These are phyloP conservation scores for Psophia crepitans DNA, from an alignment of 2,113 vertebrate species.

Conservation along the genomic window DNA sequence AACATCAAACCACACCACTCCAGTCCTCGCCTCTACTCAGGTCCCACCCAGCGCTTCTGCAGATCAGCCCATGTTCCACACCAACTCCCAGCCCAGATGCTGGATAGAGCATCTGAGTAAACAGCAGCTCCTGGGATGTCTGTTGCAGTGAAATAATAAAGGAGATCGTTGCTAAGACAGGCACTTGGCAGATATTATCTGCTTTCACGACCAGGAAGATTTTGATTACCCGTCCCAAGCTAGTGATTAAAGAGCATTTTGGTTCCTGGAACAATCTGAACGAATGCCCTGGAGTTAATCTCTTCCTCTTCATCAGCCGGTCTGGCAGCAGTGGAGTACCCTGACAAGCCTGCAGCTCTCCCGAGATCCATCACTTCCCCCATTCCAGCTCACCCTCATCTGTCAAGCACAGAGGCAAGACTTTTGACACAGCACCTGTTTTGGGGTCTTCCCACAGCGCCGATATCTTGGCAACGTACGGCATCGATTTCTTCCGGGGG, in stretches of 20 bases:
- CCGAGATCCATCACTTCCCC: accelerated
- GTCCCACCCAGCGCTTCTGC: not conserved
- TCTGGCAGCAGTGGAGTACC: not conserved
- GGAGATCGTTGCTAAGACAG: not conserved
- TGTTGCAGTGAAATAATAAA: not conserved
- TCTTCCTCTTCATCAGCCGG: not conserved
- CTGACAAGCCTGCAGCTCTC: not conserved
- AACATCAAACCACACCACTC: not conserved
- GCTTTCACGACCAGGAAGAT: not conserved
- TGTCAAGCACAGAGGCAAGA: accelerated
- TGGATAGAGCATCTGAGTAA: not conserved
- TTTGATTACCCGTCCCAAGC: not conserved
- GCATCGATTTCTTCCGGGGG: constrained; percentile 93
- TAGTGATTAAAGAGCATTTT: not conserved
- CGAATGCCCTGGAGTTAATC: not conserved
- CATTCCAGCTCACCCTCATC: not conserved
- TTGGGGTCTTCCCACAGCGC: constrained; percentile 96
- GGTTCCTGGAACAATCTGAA: not conserved
- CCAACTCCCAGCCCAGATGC: not conserved
- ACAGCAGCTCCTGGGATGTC: not conserved
- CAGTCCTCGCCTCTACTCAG: not conserved
- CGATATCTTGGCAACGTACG: constrained; percentile 95
- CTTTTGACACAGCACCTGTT: constrained; percentile 78
- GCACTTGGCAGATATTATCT: not conserved
- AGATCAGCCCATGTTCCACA: not conserved